A percentile compares a stretch with the other conserved stretches of the same genome.
phyloP scores from a whole-genome alignment of 2,888 invertebrate genomes.

The Lissocephala sabroskyi region DNA sequence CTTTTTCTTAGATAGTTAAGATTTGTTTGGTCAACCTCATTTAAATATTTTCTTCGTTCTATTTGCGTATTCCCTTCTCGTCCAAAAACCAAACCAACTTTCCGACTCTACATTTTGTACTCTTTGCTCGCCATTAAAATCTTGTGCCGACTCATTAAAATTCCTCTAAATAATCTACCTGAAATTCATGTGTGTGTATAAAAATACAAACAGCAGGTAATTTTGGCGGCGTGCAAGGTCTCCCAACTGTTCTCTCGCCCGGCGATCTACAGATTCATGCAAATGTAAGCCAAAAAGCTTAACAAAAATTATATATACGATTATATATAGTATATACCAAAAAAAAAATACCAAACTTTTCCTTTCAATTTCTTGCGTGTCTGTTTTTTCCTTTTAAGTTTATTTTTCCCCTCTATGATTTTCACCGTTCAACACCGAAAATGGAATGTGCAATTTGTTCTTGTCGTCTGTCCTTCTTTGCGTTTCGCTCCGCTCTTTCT shows the following conservation, averaged over 20 bases:
- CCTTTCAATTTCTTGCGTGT: no score
- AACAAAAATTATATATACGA: slow-evolving; percentile 11
- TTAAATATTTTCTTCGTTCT: slow-evolving; percentile 1
- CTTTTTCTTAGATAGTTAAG: no score
- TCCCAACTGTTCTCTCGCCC: slow-evolving; percentile 65
- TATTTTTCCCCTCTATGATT: no score
- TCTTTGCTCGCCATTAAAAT: slow-evolving; percentile 28
- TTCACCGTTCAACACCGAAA: slow-evolving; percentile 15
- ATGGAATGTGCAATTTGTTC: slow-evolving; percentile 16
- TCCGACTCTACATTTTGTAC: no score
- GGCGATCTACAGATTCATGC: slow-evolving; percentile 71
- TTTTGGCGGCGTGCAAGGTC: slow-evolving; percentile 60
- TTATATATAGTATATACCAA: slow-evolving; percentile 7
- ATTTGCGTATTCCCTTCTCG: no score
- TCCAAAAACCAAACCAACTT: slow-evolving; percentile 11
- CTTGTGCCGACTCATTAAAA: slow-evolving; percentile 7
- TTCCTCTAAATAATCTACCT: slow-evolving; percentile 8
- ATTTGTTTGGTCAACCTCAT: background rate
- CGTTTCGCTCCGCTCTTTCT: slow-evolving; percentile 12
- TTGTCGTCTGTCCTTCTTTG: slow-evolving; percentile 2
- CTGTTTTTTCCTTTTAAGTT: no score
- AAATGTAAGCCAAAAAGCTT: slow-evolving; percentile 66
- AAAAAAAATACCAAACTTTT: slow-evolving; percentile 9
- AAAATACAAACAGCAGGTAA: slow-evolving; percentile 61
- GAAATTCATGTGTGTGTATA: slow-evolving; percentile 10